Evolutionary conservation across 2,888 invertebrate species (phyloP).

Genomic region (Micoletzkya japonica): DNA sequence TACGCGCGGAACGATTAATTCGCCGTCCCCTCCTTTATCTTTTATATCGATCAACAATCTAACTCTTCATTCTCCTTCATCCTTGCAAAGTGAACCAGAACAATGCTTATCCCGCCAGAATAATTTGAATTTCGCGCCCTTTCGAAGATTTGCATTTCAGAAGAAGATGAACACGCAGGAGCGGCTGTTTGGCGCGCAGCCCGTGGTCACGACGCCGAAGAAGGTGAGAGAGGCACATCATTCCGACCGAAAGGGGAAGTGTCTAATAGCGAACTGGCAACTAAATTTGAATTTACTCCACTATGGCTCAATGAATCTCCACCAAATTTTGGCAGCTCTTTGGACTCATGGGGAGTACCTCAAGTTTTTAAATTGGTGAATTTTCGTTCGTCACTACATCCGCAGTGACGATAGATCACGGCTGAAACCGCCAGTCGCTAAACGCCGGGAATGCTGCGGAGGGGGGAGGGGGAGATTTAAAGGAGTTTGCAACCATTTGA

Average conservation of each 20-base stretch:
- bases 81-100: too few species aligned
- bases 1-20: not conserved
- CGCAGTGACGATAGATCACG: too few species aligned
- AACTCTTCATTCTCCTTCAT: slow-evolving; percentile 1
- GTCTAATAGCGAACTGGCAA: too few species aligned
- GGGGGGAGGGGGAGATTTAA: not conserved
- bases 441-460: not conserved
- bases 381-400: too few species aligned
- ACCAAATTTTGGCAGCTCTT: too few species aligned
- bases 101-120: too few species aligned
- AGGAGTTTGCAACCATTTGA: not conserved
- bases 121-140: slow-evolving; percentile 7
- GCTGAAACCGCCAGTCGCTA: too few species aligned
- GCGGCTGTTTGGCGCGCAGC: slow-evolving; percentile 52
- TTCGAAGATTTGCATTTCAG: slow-evolving; percentile 35
- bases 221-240: slow-evolving; percentile 32
- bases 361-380: too few species aligned
- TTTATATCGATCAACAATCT: not conserved
- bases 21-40: not conserved
- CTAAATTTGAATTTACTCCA: too few species aligned
- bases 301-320: too few species aligned
- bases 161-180: slow-evolving; percentile 56
- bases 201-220: slow-evolving; percentile 49
- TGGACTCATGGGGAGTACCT: too few species aligned
- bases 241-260: not conserved